Percentiles rank a stretch among this genome's conserved stretches.
These are phyloP conservation scores for Calameuta pallipes DNA, from an alignment of 2,888 invertebrate genomes.

Conservation along the genomic window DNA sequence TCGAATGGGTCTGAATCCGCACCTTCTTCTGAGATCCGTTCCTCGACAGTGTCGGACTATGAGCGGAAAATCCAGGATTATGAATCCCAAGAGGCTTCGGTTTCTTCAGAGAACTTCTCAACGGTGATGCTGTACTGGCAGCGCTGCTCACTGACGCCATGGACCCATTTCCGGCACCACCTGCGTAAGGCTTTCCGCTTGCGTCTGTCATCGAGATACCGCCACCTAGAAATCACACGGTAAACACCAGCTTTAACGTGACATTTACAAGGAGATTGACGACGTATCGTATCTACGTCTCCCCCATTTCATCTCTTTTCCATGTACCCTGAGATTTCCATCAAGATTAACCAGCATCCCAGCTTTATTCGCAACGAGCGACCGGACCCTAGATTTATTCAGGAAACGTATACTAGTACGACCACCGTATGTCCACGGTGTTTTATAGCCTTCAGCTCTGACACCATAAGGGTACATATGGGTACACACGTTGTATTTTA, in stretches of 20 bases:
- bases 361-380: not conserved
- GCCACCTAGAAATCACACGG: conserved; percentile 65
- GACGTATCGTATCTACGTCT: not conserved
- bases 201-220: conserved; percentile 87
- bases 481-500: not conserved
- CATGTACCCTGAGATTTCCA: not conserved
- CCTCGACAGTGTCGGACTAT: conserved; percentile 84
- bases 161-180: conserved; percentile 70
- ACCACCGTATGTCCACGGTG: not conserved
- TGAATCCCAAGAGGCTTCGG: conserved; percentile 85
- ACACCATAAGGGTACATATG: not conserved
- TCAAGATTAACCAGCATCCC: not conserved
- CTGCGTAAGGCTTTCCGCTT: conserved; percentile 84
- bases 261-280: not conserved
- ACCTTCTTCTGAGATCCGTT: conserved; percentile 93
- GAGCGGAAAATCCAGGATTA: conserved; percentile 86
- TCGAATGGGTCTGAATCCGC: conserved; percentile 91
- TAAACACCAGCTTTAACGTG: not conserved
- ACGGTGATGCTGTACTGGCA: conserved; percentile 72
- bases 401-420: not conserved
- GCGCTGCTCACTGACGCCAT: conserved; percentile 64
- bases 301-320: not conserved
- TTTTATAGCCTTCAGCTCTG: not conserved
- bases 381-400: not conserved
- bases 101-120: conserved; percentile 86